Base-by-base conservation (phyloP, 2,797 vertebrate genomes). In the Otolemur crassicaudatus region DNA sequence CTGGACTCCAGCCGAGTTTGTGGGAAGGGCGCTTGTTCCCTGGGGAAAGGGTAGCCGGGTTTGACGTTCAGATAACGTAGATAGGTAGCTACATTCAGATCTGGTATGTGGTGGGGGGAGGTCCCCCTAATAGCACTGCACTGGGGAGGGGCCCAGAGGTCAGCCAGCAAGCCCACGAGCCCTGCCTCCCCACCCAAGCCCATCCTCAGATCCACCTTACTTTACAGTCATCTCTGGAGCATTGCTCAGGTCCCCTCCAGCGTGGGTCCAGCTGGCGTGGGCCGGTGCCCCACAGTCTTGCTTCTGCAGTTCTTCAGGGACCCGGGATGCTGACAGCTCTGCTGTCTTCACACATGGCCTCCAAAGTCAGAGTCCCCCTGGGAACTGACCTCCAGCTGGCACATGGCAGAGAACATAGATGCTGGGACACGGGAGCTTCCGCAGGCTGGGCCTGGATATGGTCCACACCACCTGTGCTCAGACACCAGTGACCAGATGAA, bases 211-310 rank as follows among this genome's bases (percentile, higher is more conserved):
- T 27, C 22, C n/a, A 40, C 2, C 69, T 69, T 4, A 2, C 46
- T 43, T 80, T 22, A 34, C 34, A 65, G 22, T 1, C 8, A 3
- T 56, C 84, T 40, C 13, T 3, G 10, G 27, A 79, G 20, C 16
- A 9, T 0, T 5, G 27, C 46, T 27, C 25, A 1, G 3, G 16
- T 23, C 5, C 61, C 23, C 1, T 25, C 16, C 3, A 1, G 0
- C 4, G 0, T 12, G 22, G 22, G 11, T 1, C 34, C 34, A 13
- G 40, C 10, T 16, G 69, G 5, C 61, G 34, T 25, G 20, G 49
- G 49, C 49, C 2, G 11, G 73, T 20, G 23, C 31, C 12, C 10
- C 14, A 49, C 49, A 84, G 10, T 20, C 58, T 43, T 43, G 67
- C n/a, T 37, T 37, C 53, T 0, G 0, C 17, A 11, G 31, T n/a